A percentile compares a stretch with the other conserved stretches of the same genome.
These are phyloP conservation scores for Polypedilum vanderplanki DNA, from an alignment of 1,140 invertebrate species.

Conservation along the genomic window DNA sequence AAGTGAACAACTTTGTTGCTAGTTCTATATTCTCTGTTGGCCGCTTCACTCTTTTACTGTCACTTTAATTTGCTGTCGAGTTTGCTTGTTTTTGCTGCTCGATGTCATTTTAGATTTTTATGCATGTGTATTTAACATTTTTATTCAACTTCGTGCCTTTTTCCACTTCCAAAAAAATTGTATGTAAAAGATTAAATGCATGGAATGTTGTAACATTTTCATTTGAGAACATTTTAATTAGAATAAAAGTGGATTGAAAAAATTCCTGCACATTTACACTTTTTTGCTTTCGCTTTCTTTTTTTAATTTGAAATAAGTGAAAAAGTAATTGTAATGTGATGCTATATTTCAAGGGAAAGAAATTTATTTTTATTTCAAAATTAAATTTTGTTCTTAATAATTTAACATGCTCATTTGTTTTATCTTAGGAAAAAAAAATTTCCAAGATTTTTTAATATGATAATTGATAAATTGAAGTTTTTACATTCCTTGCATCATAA, in stretches of 20 bases:
- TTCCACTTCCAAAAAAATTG: neutral
- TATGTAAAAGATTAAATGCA: no score
- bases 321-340: no score
- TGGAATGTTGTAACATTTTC: neutral
- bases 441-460: no score
- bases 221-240: slow-evolving; percentile 8
- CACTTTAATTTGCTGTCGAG: neutral
- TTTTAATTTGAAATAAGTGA: no score
- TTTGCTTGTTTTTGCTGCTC: no score
- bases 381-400: no score
- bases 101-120: neutral
- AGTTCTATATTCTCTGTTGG: neutral
- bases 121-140: neutral
- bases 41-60: neutral
- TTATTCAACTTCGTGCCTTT: neutral
- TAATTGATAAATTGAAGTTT: no score
- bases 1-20: neutral
- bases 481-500: no score
- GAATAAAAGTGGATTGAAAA: neutral
- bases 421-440: no score
- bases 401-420: no score
- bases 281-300: neutral
- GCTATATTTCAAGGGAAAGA: no score
- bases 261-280: neutral
- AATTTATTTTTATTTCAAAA: no score